Base-by-base conservation (phyloP, 1,140 invertebrate genomes). In the Euwallacea similis region DNA sequence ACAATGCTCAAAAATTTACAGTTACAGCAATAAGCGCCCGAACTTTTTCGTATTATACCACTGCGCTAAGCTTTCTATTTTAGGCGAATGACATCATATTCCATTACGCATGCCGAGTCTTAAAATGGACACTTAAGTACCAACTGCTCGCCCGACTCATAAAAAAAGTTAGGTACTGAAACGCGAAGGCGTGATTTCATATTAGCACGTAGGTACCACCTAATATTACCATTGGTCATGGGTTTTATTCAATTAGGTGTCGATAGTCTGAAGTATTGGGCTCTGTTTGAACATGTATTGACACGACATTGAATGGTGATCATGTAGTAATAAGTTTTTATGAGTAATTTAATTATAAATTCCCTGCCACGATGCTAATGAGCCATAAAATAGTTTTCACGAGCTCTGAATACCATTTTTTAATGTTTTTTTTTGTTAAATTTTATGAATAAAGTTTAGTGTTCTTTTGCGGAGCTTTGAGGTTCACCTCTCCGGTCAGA, bases 61-160 rank as follows among this genome's bases (percentile, higher is more conserved):
- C 61, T 15, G 16, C 61, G 41, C 21, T 33, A 33, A 33, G 21
- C 42, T 63, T 53, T 65, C 63, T 65, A 65, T 65, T 65, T 65
- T 21, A 33, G 41, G n/a, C 42, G 7, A 8, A n/a, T 65, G 63
- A 65, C 63, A 65, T 65, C 63, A 65, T 41, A 46, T 9, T 65
- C 41, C 63, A 65, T 65, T 65, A 65, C 63, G 63, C 54, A 42
- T 55, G 41, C 63, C 7, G 50, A n/a, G 47, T 65, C 63, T 65
- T 65, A 65, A 65, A 65, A 65, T 54, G 46, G 61, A 65, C 63
- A 21, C 21, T 65, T 65, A 41, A 54, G 50, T 53, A 54, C 33
- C 9, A 54, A 65, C 50, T 65, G 50, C 53, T 65, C 54, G 63
- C n/a, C 16, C 15, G 41, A 65, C 15, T 65, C 63, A 41, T 65